A percentile compares a stretch with the other conserved stretches of the same genome.
Conservation (phyloP, 2,113 vertebrate genomes). For the Zosterops lateralis region DNA sequence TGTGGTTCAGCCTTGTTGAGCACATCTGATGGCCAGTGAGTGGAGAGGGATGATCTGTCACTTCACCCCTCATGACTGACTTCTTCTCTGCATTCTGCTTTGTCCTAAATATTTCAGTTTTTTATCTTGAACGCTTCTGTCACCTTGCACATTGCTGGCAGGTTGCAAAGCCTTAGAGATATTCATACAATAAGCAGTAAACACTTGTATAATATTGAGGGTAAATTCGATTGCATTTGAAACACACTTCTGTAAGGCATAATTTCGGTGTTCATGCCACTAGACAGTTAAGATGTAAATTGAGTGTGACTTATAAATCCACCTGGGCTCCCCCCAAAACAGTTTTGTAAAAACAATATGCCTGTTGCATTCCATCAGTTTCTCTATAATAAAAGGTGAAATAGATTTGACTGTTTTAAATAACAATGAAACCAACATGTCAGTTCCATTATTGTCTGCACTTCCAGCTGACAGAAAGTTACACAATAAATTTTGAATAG, state of each 20-base stretch:
- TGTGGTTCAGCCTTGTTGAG: neutral
- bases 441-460: neutral
- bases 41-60: neutral
- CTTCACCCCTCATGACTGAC: rapidly evolving
- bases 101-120: neutral
- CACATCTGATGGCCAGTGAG: neutral
- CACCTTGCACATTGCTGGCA: neutral
- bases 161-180: neutral
- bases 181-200: neutral
- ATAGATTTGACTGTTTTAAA: neutral
- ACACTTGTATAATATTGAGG: neutral
- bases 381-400: neutral
- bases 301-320: neutral
- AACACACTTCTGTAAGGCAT: neutral
- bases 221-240: neutral
- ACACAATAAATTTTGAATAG: neutral
- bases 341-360: neutral
- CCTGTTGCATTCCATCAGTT: neutral
- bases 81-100: neutral
- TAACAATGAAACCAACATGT: neutral
- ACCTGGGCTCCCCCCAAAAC: neutral
- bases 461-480: neutral
- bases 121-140: neutral
- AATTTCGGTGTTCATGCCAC: neutral
- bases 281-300: neutral